A percentile compares a stretch with the other conserved stretches of the same genome.
phyloP scores from a whole-genome alignment of 2,797 vertebrate genomes.

The Poecilia velifera region DNA sequence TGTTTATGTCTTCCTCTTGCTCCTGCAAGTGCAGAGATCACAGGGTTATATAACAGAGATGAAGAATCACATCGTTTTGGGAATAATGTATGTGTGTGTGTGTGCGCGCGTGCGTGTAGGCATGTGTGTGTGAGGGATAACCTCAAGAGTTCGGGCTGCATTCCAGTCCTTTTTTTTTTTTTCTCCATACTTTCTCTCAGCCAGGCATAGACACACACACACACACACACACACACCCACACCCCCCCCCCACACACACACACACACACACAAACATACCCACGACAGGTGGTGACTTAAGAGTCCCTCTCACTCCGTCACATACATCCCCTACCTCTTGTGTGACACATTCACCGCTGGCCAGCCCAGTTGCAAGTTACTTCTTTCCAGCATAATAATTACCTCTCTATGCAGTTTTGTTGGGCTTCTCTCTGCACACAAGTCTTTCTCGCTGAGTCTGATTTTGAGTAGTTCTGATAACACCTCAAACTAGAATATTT shows the following conservation, averaged over 20 bases:
- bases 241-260: too few relatives aligned
- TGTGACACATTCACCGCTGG: conserved; percentile 43
- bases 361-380: conserved; percentile 20
- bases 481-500: neutral
- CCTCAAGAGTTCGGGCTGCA: conserved; percentile 61
- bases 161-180: conserved; percentile 68
- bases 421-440: neutral
- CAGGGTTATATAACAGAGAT: conserved; percentile 58
- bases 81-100: conserved; percentile 16
- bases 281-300: conserved; percentile 80
- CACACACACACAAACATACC: too few relatives aligned
- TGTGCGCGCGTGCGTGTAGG: too few relatives aligned
- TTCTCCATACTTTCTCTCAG: conserved; percentile 23
- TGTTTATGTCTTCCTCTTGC: conserved; percentile 32
- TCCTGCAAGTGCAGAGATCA: conserved; percentile 32
- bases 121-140: conserved; percentile 10
- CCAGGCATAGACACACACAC: conserved; percentile 51
- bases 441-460: neutral
- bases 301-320: conserved; percentile 61
- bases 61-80: conserved; percentile 54
- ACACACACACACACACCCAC: conserved; percentile 4
- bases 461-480: neutral
- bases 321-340: conserved; percentile 64
- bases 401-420: conserved; percentile 5
- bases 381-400: conserved; percentile 10